These are phyloP conservation scores for Odontocolon sp. DNA, from an alignment of 2,888 invertebrate genomes.

Conservation along the genomic window DNA sequence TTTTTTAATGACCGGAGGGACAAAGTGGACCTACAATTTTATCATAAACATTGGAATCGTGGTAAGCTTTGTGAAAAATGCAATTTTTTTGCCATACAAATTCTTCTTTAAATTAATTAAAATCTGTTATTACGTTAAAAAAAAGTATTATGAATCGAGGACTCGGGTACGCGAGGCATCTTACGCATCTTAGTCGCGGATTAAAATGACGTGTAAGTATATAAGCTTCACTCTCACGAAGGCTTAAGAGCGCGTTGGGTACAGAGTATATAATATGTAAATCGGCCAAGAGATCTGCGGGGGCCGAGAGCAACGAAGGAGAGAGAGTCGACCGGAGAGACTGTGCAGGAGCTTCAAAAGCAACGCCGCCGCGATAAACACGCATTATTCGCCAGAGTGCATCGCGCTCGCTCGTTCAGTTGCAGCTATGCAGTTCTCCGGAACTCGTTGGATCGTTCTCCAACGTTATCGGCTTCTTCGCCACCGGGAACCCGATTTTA, in stretches of 20 bases:
- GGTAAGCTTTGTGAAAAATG: no score
- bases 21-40: no score
- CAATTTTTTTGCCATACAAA: no score
- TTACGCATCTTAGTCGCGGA: slow-evolving; percentile 26
- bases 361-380: slow-evolving; percentile 76
- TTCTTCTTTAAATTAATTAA: not conserved
- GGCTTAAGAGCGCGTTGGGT: slow-evolving; percentile 40
- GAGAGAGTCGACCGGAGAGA: slow-evolving; percentile 28
- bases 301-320: slow-evolving; percentile 42
- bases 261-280: slow-evolving; percentile 55
- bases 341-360: slow-evolving; percentile 70
- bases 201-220: slow-evolving; percentile 46
- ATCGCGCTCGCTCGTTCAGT: slow-evolving; percentile 63
- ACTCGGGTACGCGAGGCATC: not conserved
- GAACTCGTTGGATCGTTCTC: not conserved
- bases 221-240: slow-evolving; percentile 31
- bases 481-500: slow-evolving; percentile 30
- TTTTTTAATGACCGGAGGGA: slow-evolving; percentile 11
- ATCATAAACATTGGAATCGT: no score
- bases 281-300: slow-evolving; percentile 55
- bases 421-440: slow-evolving; percentile 25
- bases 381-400: slow-evolving; percentile 74
- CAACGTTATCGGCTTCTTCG: slow-evolving; percentile 17
- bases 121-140: not conserved
- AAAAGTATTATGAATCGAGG: slow-evolving; percentile 24